phyloP scores from a whole-genome alignment of 2,113 vertebrate species.

The Pongo abelii region DNA sequence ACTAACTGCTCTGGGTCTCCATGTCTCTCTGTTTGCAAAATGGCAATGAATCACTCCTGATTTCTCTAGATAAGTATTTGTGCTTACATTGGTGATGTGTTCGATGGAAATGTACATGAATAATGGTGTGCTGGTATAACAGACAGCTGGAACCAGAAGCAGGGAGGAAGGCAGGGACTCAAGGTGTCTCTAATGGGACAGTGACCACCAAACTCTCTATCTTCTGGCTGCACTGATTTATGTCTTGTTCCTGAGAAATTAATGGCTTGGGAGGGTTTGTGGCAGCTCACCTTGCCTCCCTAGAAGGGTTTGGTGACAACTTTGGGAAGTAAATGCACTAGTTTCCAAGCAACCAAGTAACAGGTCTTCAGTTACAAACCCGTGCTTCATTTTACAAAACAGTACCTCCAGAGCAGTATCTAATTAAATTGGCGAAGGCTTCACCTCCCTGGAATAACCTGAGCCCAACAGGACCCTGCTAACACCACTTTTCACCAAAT shows the following conservation, averaged over 20 bases:
- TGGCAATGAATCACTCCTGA: neutral
- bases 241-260: neutral
- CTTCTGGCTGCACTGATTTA: neutral
- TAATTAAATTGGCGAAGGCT: neutral
- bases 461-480: neutral
- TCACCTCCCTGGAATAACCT: neutral
- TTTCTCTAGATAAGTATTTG: neutral
- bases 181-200: neutral
- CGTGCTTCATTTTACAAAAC: neutral
- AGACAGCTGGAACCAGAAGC: neutral
- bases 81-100: neutral
- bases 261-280: neutral
- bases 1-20: neutral
- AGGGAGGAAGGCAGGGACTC: too few relatives aligned
- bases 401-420: neutral
- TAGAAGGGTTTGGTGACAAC: neutral
- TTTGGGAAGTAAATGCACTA: neutral
- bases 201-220: neutral
- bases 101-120: neutral
- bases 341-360: conserved; percentile 61
- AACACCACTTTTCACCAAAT: neutral
- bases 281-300: neutral
- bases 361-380: neutral
- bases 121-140: fast-evolving
- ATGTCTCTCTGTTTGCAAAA: neutral